phyloP scores from a whole-genome alignment of 23 tunicate genomes.

The Corella eumyota region DNA sequence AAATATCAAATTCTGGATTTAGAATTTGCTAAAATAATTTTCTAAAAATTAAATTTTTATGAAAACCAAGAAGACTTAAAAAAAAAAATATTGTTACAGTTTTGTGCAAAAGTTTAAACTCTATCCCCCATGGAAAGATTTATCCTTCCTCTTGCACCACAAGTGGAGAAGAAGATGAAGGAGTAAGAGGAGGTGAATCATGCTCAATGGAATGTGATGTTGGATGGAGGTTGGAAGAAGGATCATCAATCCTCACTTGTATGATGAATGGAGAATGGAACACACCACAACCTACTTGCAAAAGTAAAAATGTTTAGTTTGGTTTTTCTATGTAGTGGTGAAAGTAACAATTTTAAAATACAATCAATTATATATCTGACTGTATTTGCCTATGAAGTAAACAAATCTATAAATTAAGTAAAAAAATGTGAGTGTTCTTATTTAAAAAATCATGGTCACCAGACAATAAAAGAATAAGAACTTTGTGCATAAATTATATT shows the following conservation, averaged over 20 bases:
- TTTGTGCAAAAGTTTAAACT: slow-evolving; percentile 5
- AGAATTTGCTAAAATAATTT: too few species aligned
- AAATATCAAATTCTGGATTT: too few species aligned
- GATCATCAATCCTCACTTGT: slow-evolving; percentile 22
- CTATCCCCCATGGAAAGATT: slow-evolving; percentile 23
- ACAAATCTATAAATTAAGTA: too few species aligned
- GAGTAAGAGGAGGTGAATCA: slow-evolving; percentile 17
- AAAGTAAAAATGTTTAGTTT: slow-evolving; percentile 17
- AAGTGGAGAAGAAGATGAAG: slow-evolving; percentile 5
- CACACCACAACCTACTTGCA: slow-evolving; percentile 29
- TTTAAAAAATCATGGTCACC: too few species aligned
- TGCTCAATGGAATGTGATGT: slow-evolving; percentile 43
- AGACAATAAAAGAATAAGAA: too few species aligned
- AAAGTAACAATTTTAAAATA: not conserved
- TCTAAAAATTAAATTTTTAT: too few species aligned
- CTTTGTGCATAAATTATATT: too few species aligned
- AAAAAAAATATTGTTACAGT: too few species aligned
- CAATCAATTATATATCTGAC: too few species aligned
- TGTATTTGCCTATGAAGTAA: too few species aligned
- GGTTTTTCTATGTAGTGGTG: not conserved
- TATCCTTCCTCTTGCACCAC: slow-evolving; percentile 36
- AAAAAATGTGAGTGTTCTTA: too few species aligned
- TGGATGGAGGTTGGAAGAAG: slow-evolving; percentile 34
- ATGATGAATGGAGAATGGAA: slow-evolving; percentile 42
- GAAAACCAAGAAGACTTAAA: too few species aligned